phyloP scores from a whole-genome alignment of 2,113 vertebrate species.

The Acrocephalus arundinaceus region DNA sequence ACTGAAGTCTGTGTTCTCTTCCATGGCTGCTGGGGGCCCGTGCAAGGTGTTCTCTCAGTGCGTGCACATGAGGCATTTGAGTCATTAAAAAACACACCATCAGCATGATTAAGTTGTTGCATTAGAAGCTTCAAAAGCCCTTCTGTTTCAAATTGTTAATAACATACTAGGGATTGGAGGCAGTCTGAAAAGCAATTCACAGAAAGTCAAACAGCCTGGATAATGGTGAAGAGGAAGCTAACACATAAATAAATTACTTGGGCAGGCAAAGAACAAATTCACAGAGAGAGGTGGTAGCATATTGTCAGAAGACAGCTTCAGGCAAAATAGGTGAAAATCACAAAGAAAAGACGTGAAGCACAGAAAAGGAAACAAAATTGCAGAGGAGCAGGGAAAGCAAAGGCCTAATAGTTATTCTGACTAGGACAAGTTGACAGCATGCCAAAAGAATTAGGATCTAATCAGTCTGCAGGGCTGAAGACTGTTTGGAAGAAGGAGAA shows the following conservation, averaged over 20 bases:
- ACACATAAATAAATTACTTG: constrained; percentile 68
- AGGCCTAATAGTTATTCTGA: constrained; percentile 68
- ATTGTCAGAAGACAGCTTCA: constrained; percentile 69
- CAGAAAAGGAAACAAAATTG: constrained; percentile 69
- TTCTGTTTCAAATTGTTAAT: constrained; percentile 41
- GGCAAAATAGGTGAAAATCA: constrained; percentile 75
- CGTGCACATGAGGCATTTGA: background rate
- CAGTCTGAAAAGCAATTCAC: background rate
- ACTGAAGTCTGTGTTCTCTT: background rate
- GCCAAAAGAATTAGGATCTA: constrained; percentile 74
- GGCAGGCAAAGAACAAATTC: constrained; percentile 68
- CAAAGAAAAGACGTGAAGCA: constrained; percentile 54
- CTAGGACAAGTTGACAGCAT: constrained; percentile 65
- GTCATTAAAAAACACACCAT: background rate
- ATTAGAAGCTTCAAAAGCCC: constrained; percentile 32
- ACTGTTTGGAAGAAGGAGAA: constrained; percentile 41
- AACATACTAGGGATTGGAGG: constrained; percentile 26
- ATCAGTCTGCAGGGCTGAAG: constrained; percentile 61
- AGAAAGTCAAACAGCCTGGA: constrained; percentile 19
- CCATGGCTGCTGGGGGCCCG: background rate
- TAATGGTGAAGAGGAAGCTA: constrained; percentile 18
- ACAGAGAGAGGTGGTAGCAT: constrained; percentile 57
- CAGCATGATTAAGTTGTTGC: constrained; percentile 10
- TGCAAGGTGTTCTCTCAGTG: background rate
- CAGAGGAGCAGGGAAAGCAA: constrained; percentile 60